Evolutionary conservation across 35 echinoderm and acorn worm species (phyloP).

Genomic region (Ophiothrix spiculata): DNA sequence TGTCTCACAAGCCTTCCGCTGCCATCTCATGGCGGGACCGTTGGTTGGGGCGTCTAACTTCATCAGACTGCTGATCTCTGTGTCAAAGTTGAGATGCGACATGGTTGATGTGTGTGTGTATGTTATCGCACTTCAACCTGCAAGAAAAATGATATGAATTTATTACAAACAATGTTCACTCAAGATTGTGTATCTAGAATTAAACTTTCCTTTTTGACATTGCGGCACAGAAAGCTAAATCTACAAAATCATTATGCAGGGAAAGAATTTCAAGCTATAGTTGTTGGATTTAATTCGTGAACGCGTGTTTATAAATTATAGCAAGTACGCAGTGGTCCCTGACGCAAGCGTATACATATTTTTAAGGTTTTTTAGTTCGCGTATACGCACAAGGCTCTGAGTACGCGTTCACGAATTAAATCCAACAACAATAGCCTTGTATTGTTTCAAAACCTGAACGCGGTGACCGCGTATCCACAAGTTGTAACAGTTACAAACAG

Average conservation of each 20-base stretch:
- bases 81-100: constrained; percentile 64
- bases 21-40: constrained; percentile 88
- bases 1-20: constrained; percentile 64
- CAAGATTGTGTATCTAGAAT: neutral
- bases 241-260: neutral
- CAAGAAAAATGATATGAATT: neutral
- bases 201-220: neutral
- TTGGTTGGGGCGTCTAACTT: constrained; percentile 76
- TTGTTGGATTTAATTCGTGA: too few species aligned
- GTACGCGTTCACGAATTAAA: too few species aligned
- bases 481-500: too few species aligned
- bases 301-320: too few species aligned
- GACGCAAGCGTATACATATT: too few species aligned
- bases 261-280: neutral
- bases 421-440: too few species aligned
- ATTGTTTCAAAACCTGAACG: too few species aligned
- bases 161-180: neutral
- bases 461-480: too few species aligned
- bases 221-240: neutral
- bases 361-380: too few species aligned
- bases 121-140: neutral
- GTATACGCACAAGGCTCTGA: too few species aligned
- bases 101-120: neutral
- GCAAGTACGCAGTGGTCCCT: too few species aligned
- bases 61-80: constrained; percentile 64